Base-by-base conservation (phyloP, 23 tunicate genomes). In the Styela clava region DNA sequence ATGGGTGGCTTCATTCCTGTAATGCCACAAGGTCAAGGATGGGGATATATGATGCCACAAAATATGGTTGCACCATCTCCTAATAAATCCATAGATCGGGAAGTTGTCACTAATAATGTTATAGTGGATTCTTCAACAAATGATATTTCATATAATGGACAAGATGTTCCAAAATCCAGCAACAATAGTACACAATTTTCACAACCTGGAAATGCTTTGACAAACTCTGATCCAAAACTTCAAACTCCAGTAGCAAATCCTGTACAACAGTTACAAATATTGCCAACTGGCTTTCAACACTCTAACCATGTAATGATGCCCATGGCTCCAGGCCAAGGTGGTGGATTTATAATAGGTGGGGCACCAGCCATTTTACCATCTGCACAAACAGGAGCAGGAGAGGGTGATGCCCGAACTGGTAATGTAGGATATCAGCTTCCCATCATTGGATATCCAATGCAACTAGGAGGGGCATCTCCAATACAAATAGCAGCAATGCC, bases 401-500 rank as follows among this genome's bases (percentile, higher is more conserved):
- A 29, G 22, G 31, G 16, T 1, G 71, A 1, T 27, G 22, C 21
- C 16, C 31, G 22, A 22, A 67, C 30, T 24, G 31, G 31, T 67
- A 67, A 25, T 67, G 71, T 27, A 18, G 71, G 71, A 16, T 25
- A 25, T 25, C 71, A 27, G 22, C 30, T 67, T 27, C 30, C 30
- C 24, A 67, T 67, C 31, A 67, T 67, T 27, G 31, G 71, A 67
- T 67, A 67, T 67, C 71, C 71, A 24, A 67, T 67, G 71, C 71
- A 67, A 22, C 30, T 67, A 16, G 71, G 31, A 25, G 30, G 31
- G 22, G 31, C 71, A 25, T 67, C 71, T 67, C 22, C 71, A 16
- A 67, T 67, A 67, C 71, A 67, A 67, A 67, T 67, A 18, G 71
- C 71, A 1, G 71, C 71, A 27, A 25, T 67, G 30, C 71, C 71